phyloP scores from a whole-genome alignment of 2,797 vertebrate species.

The Chiloscyllium punctatum region DNA sequence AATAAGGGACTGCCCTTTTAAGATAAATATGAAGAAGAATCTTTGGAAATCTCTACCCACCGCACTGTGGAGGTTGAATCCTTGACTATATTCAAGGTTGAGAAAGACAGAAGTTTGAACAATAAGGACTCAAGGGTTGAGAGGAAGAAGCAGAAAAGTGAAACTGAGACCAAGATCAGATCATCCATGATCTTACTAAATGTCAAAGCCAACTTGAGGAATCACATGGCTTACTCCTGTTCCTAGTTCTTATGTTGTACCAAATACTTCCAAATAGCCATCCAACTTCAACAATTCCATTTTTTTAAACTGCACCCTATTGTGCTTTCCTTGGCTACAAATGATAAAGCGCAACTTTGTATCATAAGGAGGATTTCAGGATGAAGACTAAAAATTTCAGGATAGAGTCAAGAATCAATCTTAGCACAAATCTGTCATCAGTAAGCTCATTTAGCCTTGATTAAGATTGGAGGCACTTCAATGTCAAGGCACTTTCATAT shows the following conservation, averaged over 20 bases:
- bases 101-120: neutral
- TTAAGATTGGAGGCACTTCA: conserved; percentile 33
- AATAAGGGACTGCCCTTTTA: neutral
- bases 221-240: neutral
- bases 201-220: neutral
- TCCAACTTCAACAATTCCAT: neutral
- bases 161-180: neutral
- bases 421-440: conserved; percentile 14
- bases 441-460: conserved; percentile 9
- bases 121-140: neutral
- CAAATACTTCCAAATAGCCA: neutral
- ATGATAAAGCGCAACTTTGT: neutral
- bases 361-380: neutral
- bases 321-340: neutral
- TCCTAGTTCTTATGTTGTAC: neutral
- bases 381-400: neutral
- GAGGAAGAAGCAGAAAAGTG: neutral
- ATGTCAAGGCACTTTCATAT: conserved; percentile 36
- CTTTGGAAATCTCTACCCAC: neutral
- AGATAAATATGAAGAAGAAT: neutral
- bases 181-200: neutral
- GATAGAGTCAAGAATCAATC: neutral
- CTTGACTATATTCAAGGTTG: neutral
- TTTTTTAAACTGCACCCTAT: neutral
- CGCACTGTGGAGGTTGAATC: neutral